Evolutionary conservation across 1,140 invertebrate species (phyloP).

Genomic region (Drosophila ananassae): DNA sequence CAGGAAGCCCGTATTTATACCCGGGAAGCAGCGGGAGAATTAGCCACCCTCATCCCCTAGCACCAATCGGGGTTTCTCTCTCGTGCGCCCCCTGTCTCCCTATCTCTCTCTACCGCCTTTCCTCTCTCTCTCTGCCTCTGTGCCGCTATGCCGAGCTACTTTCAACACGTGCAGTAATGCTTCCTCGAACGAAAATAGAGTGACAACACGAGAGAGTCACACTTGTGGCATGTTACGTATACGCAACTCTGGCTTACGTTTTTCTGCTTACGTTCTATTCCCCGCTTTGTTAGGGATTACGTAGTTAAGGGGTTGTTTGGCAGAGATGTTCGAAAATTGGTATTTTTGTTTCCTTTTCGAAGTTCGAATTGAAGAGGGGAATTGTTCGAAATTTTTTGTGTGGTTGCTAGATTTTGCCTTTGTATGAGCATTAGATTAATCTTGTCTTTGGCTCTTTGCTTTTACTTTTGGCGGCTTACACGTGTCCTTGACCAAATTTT

Average conservation of each 20-base stretch:
- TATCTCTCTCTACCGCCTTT: slow-evolving; percentile 2
- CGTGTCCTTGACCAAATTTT: slow-evolving; percentile 70
- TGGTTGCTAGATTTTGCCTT: not conserved
- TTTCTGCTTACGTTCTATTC: slow-evolving; percentile 14
- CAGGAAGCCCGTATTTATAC: slow-evolving; percentile 65
- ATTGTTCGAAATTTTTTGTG: slow-evolving; percentile 21
- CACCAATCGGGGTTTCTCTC: slow-evolving; percentile 1
- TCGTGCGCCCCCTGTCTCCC: slow-evolving; percentile 4
- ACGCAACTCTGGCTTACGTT: slow-evolving; percentile 17
- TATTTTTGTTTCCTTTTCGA: not conserved
- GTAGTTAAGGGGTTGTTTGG: slow-evolving; percentile 28
- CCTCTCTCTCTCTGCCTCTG: slow-evolving; percentile 28
- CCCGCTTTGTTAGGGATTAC: slow-evolving; percentile 4
- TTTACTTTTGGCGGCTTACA: slow-evolving; percentile 24
- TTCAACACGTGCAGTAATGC: slow-evolving; percentile 69
- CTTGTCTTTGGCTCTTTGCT: not conserved
- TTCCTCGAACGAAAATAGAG: slow-evolving; percentile 33
- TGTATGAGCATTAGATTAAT: slow-evolving; percentile 9
- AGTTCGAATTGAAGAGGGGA: slow-evolving; percentile 22
- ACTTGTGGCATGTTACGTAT: slow-evolving; percentile 70
- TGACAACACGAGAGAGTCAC: slow-evolving; percentile 45
- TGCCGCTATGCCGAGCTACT: slow-evolving; percentile 67
- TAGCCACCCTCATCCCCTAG: slow-evolving; percentile 32
- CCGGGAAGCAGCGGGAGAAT: slow-evolving; percentile 60
- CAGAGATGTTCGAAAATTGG: not conserved